These are phyloP conservation scores for Mesopsocus fuscifrons DNA, from an alignment of 2,888 invertebrate genomes.

Conservation along the genomic window DNA sequence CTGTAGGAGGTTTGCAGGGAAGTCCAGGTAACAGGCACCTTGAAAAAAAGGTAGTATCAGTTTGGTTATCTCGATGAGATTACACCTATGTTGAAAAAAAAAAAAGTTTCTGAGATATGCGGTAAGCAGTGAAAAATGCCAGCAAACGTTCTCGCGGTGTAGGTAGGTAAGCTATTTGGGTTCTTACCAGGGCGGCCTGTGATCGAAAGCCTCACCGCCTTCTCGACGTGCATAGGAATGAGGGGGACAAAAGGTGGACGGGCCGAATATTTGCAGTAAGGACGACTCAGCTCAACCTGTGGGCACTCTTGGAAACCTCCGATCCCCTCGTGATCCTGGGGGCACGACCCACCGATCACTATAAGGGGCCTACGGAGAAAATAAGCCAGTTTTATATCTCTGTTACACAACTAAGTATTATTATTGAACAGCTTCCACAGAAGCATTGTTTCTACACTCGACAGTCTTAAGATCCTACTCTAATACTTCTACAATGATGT, in stretches of 20 bases:
- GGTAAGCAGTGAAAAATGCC: too few relatives aligned
- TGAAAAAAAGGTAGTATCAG: slow-evolving; percentile 14
- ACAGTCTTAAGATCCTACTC: too few relatives aligned
- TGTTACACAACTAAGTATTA: background rate
- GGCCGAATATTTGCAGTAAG: slow-evolving; percentile 80
- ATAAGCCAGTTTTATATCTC: slow-evolving; percentile 1
- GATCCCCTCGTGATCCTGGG: slow-evolving; percentile 81
- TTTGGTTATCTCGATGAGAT: too few relatives aligned
- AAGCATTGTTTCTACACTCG: too few relatives aligned
- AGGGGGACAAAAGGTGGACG: slow-evolving; percentile 64
- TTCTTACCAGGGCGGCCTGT: slow-evolving; percentile 66
- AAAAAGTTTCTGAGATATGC: too few relatives aligned
- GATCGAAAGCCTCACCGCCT: slow-evolving; percentile 64
- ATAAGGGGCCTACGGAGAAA: slow-evolving; percentile 47
- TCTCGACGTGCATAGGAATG: slow-evolving; percentile 81
- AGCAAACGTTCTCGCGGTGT: too few relatives aligned
- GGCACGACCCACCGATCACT: slow-evolving; percentile 81
- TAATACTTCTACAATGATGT: background rate
- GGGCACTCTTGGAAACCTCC: slow-evolving; percentile 94
- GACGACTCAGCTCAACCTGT: slow-evolving; percentile 74
- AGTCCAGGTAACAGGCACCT: slow-evolving; percentile 67
- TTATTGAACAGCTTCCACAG: too few relatives aligned
- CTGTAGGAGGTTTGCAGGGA: slow-evolving; percentile 67
- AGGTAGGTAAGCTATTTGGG: too few relatives aligned
- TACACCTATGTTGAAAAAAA: too few relatives aligned